Evolutionary conservation across 1,140 invertebrate genomes (phyloP), one percentile per base, ranked within the genome.

Genomic region (Drosophila kepulauana): DNA sequence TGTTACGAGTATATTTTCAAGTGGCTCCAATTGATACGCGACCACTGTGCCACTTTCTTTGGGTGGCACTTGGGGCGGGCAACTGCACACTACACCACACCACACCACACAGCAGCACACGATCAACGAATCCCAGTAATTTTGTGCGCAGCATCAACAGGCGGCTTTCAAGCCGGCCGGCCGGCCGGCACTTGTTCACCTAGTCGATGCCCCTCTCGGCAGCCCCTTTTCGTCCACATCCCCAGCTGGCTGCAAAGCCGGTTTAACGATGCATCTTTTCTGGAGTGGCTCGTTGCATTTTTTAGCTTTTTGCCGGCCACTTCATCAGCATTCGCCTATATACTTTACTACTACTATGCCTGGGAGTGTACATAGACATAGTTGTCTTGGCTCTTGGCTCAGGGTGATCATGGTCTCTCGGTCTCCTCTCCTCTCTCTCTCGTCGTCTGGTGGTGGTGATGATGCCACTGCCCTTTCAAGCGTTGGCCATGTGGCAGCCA

Each of bases 41-140:
- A 74, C 67, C 59, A 71, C 65, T 85, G 76, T 71, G 81, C 58
- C 65, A 85, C 81, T 85, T 84, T 84, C 81, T 74, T 62, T 66
- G 64, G 56, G 46, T 68, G 64, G 46, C 62, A 71, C 51, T 64
- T 57, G 49, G 58, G 28, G 46, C 49, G 56, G 41, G 45, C 58
- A 62, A 73, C 48, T 66, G 68, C 78, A 43, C 46, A 58, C 7
- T 2, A 38, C 35, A 33, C 1, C 35, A 33, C 30, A 25, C 20
- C 20, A 4, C 59, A 54, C 28, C 15, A n/a, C 59, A 25, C 2
- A 3, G 4, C 20, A 33, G 1, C 35, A 38, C 13, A 25, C 56
- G 30, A 56, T 56, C 49, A 52, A 13, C 33, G 13, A 16, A 1
- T 13, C n/a, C 11, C 16, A 16, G 61, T 46, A 30, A 75, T 51